Percentiles rank a stretch among this genome's conserved stretches.
phyloP scores from a whole-genome alignment of 2,113 vertebrate genomes.

The Stigmatopora argus region DNA sequence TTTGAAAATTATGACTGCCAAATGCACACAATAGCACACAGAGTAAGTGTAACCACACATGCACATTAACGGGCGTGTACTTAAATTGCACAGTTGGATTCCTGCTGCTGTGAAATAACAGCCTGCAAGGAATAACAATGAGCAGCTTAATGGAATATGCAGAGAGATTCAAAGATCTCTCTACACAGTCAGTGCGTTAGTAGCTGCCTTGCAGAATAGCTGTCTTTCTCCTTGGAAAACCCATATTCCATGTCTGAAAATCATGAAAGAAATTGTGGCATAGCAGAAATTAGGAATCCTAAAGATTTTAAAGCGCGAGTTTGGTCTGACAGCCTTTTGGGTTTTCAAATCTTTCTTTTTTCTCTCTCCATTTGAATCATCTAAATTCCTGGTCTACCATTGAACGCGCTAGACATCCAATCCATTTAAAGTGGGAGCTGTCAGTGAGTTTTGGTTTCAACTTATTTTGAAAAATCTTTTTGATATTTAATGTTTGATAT shows the following conservation, averaged over 20 bases:
- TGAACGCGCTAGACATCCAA: too few species aligned
- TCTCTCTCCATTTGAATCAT: not conserved
- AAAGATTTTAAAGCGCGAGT: not conserved
- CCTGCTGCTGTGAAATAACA: conserved; percentile 59
- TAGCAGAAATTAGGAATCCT: not conserved
- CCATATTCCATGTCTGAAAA: conserved; percentile 25
- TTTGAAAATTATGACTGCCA: conserved; percentile 20
- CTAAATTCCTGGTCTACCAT: not conserved
- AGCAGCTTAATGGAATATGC: conserved; percentile 56
- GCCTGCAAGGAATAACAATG: conserved; percentile 58
- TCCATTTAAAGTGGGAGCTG: too few species aligned
- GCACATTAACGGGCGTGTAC: conserved; percentile 10
- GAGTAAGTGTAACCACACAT: conserved; percentile 1
- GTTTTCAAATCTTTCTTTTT: not conserved
- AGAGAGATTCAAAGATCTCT: conserved; percentile 52
- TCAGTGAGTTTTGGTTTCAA: too few species aligned
- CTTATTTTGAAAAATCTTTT: too few species aligned
- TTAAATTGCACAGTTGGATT: conserved; percentile 45
- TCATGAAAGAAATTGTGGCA: conserved; percentile 7
- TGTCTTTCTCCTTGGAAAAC: conserved; percentile 27
- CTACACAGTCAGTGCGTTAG: conserved; percentile 40
- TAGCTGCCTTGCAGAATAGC: conserved; percentile 16
- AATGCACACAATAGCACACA: not conserved
- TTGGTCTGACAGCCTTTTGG: not conserved
- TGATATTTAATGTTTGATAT: too few species aligned